Base-by-base conservation (phyloP, 2,797 vertebrate genomes). In the Poecilia velifera region DNA sequence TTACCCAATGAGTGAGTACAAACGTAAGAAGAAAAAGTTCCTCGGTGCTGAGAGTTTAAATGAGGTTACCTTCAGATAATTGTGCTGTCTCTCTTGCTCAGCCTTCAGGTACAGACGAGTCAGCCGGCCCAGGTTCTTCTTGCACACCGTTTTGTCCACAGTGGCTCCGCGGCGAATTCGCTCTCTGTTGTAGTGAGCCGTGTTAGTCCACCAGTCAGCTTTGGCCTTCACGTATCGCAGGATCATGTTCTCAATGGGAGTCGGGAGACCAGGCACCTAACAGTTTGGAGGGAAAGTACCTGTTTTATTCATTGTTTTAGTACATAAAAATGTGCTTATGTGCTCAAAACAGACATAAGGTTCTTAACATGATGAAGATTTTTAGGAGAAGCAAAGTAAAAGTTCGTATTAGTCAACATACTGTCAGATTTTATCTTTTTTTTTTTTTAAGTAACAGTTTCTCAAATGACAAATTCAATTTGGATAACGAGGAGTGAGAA, bases 141-240 rank as follows among this genome's bases (percentile, higher is more conserved):
- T 99, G 86, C 98, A 99, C 87, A 99, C 98, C 0, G 98, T 99
- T 94, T 99, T 99, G 93, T 99, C 98, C 20, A 99, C 98, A 0
- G 98, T 99, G 88, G 98, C 98, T 16, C 98, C 98, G 0, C 98
- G 96, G 16, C 98, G 97, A 92, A 99, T 99, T 82, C 98, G 95
- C 92, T 99, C 98, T 51, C 98, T 96, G 90, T 99, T 99, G 94
- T 99, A 99, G 92, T 99, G 98, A 36, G 98, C 98, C 0, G 98
- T 99, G 85, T 99, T 99, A 86, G 98, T 99, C 98, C 98, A 99
- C 98, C 98, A 99, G 91, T 99, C 98, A 47, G 98, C 98, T 94
- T 99, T 99, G 57, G 98, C 98, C 88, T 99, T 99, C 90, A 99
- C 98, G 0, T 99, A 99, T 28, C 98, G 97, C 92, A 99, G 93